A percentile compares a stretch with the other conserved stretches of the same genome.
phyloP scores from a whole-genome alignment of 2,113 vertebrate genomes.

The Hydropotes inermis region DNA sequence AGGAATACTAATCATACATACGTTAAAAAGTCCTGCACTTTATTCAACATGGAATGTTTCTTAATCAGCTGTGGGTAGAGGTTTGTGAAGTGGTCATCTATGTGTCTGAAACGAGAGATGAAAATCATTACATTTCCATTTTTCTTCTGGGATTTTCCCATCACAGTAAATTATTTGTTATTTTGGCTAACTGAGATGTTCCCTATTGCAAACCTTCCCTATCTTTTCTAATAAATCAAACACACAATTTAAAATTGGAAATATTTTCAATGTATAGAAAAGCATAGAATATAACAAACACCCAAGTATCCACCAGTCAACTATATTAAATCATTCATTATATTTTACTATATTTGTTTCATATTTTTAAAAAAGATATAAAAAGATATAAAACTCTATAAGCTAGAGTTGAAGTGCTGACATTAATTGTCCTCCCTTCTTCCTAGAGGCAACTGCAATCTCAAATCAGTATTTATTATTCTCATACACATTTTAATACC shows the following conservation, averaged over 20 bases:
- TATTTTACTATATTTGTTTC: neutral
- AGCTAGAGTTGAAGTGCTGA: neutral
- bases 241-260: neutral
- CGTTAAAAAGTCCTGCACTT: slow-evolving; percentile 86
- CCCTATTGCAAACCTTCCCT: neutral
- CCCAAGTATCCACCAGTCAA: neutral
- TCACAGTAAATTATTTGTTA: neutral
- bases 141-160: neutral
- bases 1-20: slow-evolving; percentile 76
- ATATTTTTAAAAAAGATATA: neutral
- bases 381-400: neutral
- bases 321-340: neutral
- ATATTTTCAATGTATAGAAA: neutral
- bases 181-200: neutral
- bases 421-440: neutral
- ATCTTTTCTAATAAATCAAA: neutral
- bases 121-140: slow-evolving; percentile 45
- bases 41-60: slow-evolving; percentile 68
- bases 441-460: neutral
- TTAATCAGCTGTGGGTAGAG: slow-evolving; percentile 91
- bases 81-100: slow-evolving; percentile 90
- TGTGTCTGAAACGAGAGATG: slow-evolving; percentile 83
- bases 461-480: neutral
- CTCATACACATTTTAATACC: neutral
- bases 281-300: neutral